Conservation (phyloP, 1,140 invertebrate genomes). For the Glomeris maerens region DNA sequence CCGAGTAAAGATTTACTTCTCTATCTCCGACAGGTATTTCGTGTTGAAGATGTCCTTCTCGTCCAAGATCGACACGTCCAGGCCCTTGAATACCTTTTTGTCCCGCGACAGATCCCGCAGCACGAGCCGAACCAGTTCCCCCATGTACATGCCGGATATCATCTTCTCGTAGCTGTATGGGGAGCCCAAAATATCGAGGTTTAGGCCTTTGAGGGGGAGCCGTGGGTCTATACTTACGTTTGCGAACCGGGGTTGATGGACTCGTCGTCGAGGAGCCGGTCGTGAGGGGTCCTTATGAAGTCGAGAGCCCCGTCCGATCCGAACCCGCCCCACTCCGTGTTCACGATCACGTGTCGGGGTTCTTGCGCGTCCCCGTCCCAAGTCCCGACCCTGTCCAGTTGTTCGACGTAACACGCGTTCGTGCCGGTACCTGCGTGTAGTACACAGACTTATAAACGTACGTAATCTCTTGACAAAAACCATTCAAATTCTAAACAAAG, state of each 20-base stretch:
- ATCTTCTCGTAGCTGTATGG: slow-evolving; percentile 80
- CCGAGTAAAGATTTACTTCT: slow-evolving; percentile 42
- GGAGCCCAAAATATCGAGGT: too few species aligned
- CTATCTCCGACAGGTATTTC: slow-evolving; percentile 95
- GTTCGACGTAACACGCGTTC: slow-evolving; percentile 96
- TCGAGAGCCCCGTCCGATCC: slow-evolving; percentile 78
- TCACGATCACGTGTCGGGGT: slow-evolving; percentile 58
- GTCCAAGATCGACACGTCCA: slow-evolving; percentile 51
- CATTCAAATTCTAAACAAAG: too few species aligned
- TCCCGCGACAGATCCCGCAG: slow-evolving; percentile 59
- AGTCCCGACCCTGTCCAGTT: slow-evolving; percentile 50
- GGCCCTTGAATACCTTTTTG: slow-evolving; percentile 58
- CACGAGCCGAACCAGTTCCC: slow-evolving; percentile 54
- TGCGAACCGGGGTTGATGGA: slow-evolving; percentile 58
- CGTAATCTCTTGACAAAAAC: too few species aligned
- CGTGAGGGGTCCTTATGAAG: slow-evolving; percentile 76
- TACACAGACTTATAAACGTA: too few species aligned
- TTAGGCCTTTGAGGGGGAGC: too few species aligned
- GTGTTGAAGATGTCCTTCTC: slow-evolving; percentile 73
- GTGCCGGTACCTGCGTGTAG: slow-evolving; percentile 75
- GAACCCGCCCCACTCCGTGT: slow-evolving; percentile 96
- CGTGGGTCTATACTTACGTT: slow-evolving; percentile 44
- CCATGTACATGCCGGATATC: slow-evolving; percentile 42
- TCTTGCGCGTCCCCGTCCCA: slow-evolving; percentile 20
- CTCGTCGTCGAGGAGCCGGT: slow-evolving; percentile 64